phyloP scores from a whole-genome alignment of 1,140 invertebrate genomes.

The Zaprionus taronus region DNA sequence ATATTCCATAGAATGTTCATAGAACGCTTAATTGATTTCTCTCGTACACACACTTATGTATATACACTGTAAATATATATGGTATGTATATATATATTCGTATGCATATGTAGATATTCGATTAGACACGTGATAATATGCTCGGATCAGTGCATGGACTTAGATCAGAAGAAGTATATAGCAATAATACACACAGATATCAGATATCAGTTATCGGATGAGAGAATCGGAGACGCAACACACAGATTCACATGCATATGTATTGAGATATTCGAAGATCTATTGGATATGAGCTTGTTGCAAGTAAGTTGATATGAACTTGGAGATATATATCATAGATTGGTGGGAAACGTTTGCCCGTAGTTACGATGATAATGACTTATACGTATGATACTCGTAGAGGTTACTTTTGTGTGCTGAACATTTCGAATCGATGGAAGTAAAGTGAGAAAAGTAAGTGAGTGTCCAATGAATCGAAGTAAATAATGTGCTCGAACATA shows the following conservation, averaged over 20 bases:
- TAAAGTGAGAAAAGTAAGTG: background rate
- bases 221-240: slow-evolving; percentile 38
- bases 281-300: slow-evolving; percentile 11
- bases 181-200: slow-evolving; percentile 23
- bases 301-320: slow-evolving; percentile 15
- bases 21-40: slow-evolving; percentile 16
- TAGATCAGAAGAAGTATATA: slow-evolving; percentile 34
- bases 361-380: slow-evolving; percentile 16
- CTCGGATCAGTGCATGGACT: slow-evolving; percentile 36
- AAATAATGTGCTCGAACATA: slow-evolving; percentile 15
- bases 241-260: slow-evolving; percentile 32
- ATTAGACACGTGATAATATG: slow-evolving; percentile 22
- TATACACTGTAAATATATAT: slow-evolving; percentile 27
- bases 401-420: background rate
- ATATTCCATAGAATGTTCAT: slow-evolving; percentile 55
- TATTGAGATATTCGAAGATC: slow-evolving; percentile 6
- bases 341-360: slow-evolving; percentile 47
- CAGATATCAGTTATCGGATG: slow-evolving; percentile 9
- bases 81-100: slow-evolving; percentile 2
- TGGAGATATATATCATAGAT: slow-evolving; percentile 30
- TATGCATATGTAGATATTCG: slow-evolving; percentile 1
- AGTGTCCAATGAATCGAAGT: background rate
- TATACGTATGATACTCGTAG: background rate
- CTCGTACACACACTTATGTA: slow-evolving; percentile 48
- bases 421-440: background rate